Evolutionary conservation across 2,113 vertebrate species (phyloP).

Genomic region (Amphilophus citrinellus): DNA sequence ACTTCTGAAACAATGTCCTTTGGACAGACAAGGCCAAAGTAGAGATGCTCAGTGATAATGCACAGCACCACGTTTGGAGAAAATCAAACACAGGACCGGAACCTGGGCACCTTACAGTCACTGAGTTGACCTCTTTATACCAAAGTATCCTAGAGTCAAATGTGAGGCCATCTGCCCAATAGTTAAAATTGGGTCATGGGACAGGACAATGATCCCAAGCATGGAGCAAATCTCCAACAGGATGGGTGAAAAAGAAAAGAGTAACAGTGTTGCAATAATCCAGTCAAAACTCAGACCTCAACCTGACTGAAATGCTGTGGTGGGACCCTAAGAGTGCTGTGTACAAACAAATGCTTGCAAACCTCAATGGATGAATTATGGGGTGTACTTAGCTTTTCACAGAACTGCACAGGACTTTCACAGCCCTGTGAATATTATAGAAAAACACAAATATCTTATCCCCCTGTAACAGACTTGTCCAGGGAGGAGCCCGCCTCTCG

Average conservation of each 20-base stretch:
- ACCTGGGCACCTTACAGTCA: too few relatives aligned
- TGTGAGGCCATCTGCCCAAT: neutral
- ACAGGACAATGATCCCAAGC: neutral
- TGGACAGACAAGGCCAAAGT: neutral
- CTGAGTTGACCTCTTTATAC: neutral
- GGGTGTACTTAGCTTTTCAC: neutral
- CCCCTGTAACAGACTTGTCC: neutral
- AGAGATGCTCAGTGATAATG: rapidly evolving
- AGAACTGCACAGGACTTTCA: neutral
- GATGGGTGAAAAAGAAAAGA: neutral
- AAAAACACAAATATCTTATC: too few relatives aligned
- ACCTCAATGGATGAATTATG: neutral
- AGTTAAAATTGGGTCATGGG: neutral
- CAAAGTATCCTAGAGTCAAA: neutral
- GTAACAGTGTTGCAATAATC: neutral
- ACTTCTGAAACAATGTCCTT: too few relatives aligned
- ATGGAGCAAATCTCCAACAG: neutral
- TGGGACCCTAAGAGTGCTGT: too few relatives aligned
- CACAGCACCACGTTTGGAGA: too few relatives aligned
- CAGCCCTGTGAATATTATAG: neutral
- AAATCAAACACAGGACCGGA: too few relatives aligned
- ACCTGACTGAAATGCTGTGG: neutral
- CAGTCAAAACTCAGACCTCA: neutral
- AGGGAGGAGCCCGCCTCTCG: neutral
- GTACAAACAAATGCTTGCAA: too few relatives aligned